These are phyloP conservation scores for Babylonia areolata DNA, from an alignment of 1,140 invertebrate genomes.

Conservation along the genomic window DNA sequence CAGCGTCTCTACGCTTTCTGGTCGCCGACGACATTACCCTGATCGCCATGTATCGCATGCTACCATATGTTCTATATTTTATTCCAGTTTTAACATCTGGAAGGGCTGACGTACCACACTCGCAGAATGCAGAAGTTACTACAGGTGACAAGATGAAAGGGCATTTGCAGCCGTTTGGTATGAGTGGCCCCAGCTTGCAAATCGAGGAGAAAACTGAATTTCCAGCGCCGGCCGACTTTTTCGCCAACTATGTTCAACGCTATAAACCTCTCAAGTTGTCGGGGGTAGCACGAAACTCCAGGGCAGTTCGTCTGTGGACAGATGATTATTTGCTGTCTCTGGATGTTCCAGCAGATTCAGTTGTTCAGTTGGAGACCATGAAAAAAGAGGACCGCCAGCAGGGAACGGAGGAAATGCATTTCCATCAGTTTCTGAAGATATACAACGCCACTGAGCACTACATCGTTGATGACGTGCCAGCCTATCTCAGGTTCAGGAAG, in stretches of 20 bases:
- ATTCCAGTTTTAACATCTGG: background rate
- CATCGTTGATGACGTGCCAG: conserved; percentile 71
- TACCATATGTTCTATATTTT: background rate
- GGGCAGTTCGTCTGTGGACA: conserved; percentile 67
- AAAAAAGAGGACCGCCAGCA: conserved; percentile 71
- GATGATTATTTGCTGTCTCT: conserved; percentile 69
- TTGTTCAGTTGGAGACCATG: conserved; percentile 59
- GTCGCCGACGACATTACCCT: background rate
- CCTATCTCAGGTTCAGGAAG: conserved; percentile 59
- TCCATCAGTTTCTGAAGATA: conserved; percentile 67
- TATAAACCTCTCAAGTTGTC: conserved; percentile 67
- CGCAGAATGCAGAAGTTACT: background rate
- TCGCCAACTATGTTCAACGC: conserved; percentile 60
- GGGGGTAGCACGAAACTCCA: conserved; percentile 61
- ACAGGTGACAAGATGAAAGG: conserved; percentile 36
- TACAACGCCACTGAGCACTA: conserved; percentile 71
- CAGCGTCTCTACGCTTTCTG: background rate
- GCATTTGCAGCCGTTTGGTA: conserved; percentile 67
- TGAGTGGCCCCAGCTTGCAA: conserved; percentile 48
- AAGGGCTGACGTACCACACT: background rate
- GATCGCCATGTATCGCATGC: background rate
- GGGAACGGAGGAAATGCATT: conserved; percentile 56
- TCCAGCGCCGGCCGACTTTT: conserved; percentile 62
- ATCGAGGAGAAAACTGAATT: conserved; percentile 61
- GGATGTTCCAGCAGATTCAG: conserved; percentile 56